Evolutionary conservation across 2,888 invertebrate species (phyloP).

Genomic region (Tyria jacobaeae): DNA sequence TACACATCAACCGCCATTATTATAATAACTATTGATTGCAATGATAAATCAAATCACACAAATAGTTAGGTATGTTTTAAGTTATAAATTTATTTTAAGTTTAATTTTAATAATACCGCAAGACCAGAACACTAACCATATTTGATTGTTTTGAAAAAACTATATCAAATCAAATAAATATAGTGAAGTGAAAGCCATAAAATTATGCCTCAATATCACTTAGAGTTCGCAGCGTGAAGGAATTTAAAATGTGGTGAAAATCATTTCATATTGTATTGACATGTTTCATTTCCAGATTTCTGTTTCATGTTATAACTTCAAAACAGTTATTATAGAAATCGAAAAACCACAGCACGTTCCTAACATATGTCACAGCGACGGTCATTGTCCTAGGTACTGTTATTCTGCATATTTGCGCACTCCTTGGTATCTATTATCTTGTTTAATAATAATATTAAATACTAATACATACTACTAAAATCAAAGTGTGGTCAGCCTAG

Average conservation of each 20-base stretch:
- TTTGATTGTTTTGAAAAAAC: not conserved
- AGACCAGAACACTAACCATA: not conserved
- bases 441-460: slow-evolving; percentile 11
- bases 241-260: not conserved
- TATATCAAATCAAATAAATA: not conserved
- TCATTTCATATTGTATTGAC: not conserved
- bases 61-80: too few relatives aligned
- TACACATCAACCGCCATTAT: not conserved
- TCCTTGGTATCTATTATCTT: slow-evolving; percentile 34
- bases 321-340: slow-evolving; percentile 22
- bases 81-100: not conserved
- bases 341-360: slow-evolving; percentile 43
- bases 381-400: slow-evolving; percentile 43
- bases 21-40: not conserved
- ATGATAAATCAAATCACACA: not conserved
- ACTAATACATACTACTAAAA: not conserved
- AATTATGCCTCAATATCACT: not conserved
- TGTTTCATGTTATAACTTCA: not conserved
- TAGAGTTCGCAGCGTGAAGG: not conserved
- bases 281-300: not conserved
- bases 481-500: too few relatives aligned
- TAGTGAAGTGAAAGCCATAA: not conserved
- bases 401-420: slow-evolving; percentile 29
- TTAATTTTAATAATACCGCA: not conserved
- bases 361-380: slow-evolving; percentile 24